Evolutionary conservation across 2,113 vertebrate genomes (phyloP).

Genomic region (Crotalus horridus): DNA sequence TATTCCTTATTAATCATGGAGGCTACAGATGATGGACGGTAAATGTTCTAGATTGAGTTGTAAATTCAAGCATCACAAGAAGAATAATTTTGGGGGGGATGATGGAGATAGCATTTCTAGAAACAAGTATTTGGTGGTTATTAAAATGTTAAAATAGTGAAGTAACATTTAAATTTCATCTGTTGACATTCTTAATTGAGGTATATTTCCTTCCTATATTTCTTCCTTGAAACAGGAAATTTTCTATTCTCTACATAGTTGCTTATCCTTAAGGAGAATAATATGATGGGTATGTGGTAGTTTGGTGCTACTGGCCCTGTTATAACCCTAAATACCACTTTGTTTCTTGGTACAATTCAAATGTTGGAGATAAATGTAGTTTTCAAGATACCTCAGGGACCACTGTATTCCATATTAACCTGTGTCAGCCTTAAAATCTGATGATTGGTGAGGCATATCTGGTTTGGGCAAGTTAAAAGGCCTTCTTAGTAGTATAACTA

Average conservation of each 20-base stretch:
- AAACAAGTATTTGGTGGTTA: not conserved
- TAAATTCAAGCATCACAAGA: not conserved
- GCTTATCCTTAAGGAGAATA: not conserved
- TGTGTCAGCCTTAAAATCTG: not conserved
- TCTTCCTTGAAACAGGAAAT: not conserved
- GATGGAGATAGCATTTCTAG: not conserved
- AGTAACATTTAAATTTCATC: not conserved
- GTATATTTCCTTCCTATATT: not conserved
- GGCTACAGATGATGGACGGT: slow-evolving; percentile 91
- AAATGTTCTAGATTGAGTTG: slow-evolving; percentile 46
- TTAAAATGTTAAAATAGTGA: not conserved
- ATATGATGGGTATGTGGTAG: not conserved
- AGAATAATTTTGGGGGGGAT: not conserved
- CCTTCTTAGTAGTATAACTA: not conserved
- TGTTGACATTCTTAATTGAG: not conserved
- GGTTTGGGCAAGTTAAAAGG: not conserved
- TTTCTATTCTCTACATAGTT: not conserved
- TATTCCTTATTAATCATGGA: slow-evolving; percentile 88
- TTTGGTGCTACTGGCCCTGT: not conserved
- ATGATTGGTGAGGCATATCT: not conserved
- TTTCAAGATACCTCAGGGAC: not conserved
- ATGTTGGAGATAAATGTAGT: not conserved
- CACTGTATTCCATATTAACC: not conserved
- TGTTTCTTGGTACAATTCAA: not conserved
- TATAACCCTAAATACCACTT: not conserved